Conservation (phyloP, 1,140 invertebrate species). For the Zaprionus lachaisei region DNA sequence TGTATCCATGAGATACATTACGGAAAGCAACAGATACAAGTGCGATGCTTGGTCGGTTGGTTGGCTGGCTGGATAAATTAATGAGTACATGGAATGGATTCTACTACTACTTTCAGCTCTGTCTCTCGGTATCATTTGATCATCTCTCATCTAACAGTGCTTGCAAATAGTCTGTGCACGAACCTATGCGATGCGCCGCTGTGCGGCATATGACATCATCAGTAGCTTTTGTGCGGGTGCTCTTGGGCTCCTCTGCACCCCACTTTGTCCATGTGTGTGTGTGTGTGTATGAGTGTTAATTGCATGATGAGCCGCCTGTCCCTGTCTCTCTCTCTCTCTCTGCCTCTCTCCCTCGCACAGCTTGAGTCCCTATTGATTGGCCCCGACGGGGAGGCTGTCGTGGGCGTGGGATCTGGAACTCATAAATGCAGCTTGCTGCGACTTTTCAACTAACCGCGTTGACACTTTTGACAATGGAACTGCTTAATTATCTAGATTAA, state of each 20-base stretch:
- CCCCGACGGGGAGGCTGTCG: constrained; percentile 23
- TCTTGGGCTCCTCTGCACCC: background rate
- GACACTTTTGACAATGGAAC: constrained; percentile 75
- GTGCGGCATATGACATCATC: constrained; percentile 70
- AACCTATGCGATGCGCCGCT: constrained; percentile 14
- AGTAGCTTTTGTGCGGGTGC: constrained; percentile 65
- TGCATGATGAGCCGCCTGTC: constrained; percentile 58
- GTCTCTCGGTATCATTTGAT: constrained; percentile 60
- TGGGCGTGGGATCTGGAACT: constrained; percentile 55
- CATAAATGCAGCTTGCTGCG: constrained; percentile 9
- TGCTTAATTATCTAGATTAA: constrained; percentile 70
- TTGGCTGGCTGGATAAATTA: constrained; percentile 59
- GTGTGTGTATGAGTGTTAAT: constrained; percentile 61
- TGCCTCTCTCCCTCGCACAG: constrained; percentile 29
- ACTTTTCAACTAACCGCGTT: constrained; percentile 67
- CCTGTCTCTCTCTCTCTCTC: background rate
- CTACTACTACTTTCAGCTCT: constrained; percentile 48
- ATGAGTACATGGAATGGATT: constrained; percentile 79
- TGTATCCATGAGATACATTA: constrained; percentile 59
- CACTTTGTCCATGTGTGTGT: constrained; percentile 8
- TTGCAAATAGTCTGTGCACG: constrained; percentile 62
- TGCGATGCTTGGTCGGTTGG: constrained; percentile 16
- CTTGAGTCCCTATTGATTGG: constrained; percentile 52
- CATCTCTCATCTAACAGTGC: constrained; percentile 65
- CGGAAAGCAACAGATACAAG: constrained; percentile 40